These are phyloP conservation scores for Ctenodactylus gundi DNA, from an alignment of 2,113 vertebrate genomes.

Conservation along the genomic window DNA sequence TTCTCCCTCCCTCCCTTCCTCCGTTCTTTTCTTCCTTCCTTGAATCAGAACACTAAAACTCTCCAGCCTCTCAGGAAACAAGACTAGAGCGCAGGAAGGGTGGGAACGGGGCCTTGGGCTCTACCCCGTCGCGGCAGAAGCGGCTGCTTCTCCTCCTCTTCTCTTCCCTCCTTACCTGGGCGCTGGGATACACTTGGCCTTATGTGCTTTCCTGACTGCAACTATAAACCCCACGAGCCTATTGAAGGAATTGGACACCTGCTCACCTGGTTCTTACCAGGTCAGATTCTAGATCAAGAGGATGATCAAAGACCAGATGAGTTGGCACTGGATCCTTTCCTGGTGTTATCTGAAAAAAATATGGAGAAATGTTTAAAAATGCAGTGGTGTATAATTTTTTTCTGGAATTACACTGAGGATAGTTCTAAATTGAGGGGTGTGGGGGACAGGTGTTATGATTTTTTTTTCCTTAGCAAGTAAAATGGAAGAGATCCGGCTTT, in stretches of 20 bases:
- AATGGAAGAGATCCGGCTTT: background rate
- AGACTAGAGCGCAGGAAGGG: background rate
- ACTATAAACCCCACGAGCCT: background rate
- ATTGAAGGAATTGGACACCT: no score
- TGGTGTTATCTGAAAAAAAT: background rate
- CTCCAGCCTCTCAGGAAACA: background rate
- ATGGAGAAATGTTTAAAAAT: background rate
- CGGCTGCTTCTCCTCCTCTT: background rate
- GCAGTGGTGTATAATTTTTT: background rate
- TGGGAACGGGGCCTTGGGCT: background rate
- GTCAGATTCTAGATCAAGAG: background rate
- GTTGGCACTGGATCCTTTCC: background rate
- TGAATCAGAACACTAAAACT: background rate
- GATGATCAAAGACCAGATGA: background rate
- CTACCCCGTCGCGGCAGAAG: background rate
- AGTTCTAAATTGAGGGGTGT: background rate
- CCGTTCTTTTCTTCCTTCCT: background rate
- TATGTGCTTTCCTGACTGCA: background rate
- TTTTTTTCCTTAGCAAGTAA: background rate
- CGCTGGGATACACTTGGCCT: background rate
- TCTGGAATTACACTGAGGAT: background rate
- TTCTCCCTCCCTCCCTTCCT: background rate
- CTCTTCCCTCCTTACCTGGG: background rate
- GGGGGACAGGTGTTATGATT: background rate
- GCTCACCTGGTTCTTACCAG: background rate